A percentile compares a stretch with the other conserved stretches of the same genome.
Conservation (phyloP, 2,113 vertebrate species). For the Amia ocellicauda region DNA sequence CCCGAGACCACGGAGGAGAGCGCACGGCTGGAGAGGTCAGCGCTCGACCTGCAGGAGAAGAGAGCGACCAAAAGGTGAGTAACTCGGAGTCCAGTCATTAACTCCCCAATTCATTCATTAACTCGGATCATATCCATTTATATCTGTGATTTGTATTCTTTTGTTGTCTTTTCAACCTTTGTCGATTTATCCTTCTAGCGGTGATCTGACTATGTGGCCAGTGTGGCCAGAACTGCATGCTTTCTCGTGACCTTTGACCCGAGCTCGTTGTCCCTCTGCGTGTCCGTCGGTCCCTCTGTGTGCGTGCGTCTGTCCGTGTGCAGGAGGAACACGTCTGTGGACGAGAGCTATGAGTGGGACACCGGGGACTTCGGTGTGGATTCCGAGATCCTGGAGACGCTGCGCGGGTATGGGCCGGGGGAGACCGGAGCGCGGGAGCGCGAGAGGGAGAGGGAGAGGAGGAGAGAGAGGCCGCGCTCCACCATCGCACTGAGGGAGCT, state of each 20-base stretch:
- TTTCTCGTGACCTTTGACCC: slow-evolving; percentile 26
- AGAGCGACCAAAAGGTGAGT: slow-evolving; percentile 69
- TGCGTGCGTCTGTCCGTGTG: slow-evolving; percentile 44
- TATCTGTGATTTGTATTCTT: too few relatives aligned
- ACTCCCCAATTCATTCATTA: not conserved
- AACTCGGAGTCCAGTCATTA: slow-evolving; percentile 34
- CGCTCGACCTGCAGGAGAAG: slow-evolving; percentile 44
- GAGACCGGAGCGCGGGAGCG: slow-evolving; percentile 31
- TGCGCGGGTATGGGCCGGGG: slow-evolving; percentile 41
- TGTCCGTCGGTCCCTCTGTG: too few relatives aligned
- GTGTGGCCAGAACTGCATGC: slow-evolving; percentile 21
- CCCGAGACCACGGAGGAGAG: slow-evolving; percentile 68
- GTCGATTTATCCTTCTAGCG: too few relatives aligned
- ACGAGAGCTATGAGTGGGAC: slow-evolving; percentile 77
- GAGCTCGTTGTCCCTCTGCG: slow-evolving; percentile 14
- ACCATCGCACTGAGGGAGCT: slow-evolving; percentile 55
- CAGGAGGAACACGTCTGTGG: slow-evolving; percentile 74
- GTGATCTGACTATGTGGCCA: too few relatives aligned
- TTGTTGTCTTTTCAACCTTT: too few relatives aligned
- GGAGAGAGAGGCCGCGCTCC: slow-evolving; percentile 35
- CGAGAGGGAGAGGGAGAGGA: slow-evolving; percentile 32
- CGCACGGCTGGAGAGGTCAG: slow-evolving; percentile 48
- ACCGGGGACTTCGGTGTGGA: slow-evolving; percentile 57
- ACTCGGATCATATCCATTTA: too few relatives aligned
- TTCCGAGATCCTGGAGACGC: slow-evolving; percentile 58